Percentiles rank a stretch among this genome's conserved stretches.
Conservation (phyloP, 2,888 invertebrate genomes). For the Ernsta delagoae region DNA sequence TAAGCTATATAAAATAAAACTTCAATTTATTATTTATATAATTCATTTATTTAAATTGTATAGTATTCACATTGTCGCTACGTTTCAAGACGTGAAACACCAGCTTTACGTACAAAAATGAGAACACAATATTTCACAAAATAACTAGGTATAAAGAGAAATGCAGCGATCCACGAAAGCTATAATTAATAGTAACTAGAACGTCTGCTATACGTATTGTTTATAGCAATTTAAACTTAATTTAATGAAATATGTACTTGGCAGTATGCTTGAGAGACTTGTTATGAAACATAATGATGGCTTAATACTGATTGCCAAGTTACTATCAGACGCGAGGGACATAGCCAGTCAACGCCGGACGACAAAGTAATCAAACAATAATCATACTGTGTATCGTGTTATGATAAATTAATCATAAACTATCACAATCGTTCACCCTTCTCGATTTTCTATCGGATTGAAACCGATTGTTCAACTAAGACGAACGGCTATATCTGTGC, state of each 20-base stretch:
- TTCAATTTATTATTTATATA: slow-evolving; percentile 70
- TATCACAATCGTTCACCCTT: slow-evolving; percentile 54
- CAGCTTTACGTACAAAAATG: slow-evolving; percentile 79
- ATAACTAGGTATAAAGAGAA: slow-evolving; percentile 76
- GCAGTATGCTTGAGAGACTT: slow-evolving; percentile 54
- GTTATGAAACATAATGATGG: slow-evolving; percentile 41
- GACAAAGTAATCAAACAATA: slow-evolving; percentile 19
- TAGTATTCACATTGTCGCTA: slow-evolving; percentile 83
- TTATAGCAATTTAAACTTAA: slow-evolving; percentile 52
- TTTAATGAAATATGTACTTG: slow-evolving; percentile 58
- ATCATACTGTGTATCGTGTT: slow-evolving; percentile 38
- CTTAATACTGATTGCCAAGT: slow-evolving; percentile 76
- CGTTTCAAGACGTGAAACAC: slow-evolving; percentile 75
- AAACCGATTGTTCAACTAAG: slow-evolving; percentile 1
- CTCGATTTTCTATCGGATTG: slow-evolving; percentile 21
- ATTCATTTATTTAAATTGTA: slow-evolving; percentile 84
- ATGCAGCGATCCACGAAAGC: slow-evolving; percentile 78
- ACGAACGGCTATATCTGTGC: not conserved
- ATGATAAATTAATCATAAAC: slow-evolving; percentile 50
- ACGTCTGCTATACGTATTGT: slow-evolving; percentile 53
- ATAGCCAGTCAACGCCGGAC: slow-evolving; percentile 12
- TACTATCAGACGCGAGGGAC: slow-evolving; percentile 44
- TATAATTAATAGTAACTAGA: slow-evolving; percentile 55
- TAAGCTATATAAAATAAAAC: slow-evolving; percentile 42
- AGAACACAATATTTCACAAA: slow-evolving; percentile 80